A percentile compares a stretch with the other conserved stretches of the same genome.
These are phyloP conservation scores for Gouania willdenowi DNA, from an alignment of 2,797 vertebrate species.

Conservation along the genomic window DNA sequence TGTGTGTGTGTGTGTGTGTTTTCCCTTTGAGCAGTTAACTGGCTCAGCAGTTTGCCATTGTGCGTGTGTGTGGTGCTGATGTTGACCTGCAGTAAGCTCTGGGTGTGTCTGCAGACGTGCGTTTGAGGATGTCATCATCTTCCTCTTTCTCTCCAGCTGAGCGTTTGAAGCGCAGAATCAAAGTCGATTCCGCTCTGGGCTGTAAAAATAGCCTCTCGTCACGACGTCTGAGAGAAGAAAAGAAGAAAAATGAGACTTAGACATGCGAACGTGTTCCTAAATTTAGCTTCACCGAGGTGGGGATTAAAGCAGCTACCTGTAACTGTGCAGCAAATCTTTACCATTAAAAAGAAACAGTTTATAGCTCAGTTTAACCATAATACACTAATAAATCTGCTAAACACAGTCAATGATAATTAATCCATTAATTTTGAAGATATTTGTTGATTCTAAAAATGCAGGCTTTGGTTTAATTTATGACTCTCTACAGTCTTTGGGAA, in stretches of 20 bases:
- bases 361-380: no score
- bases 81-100: conserved; percentile 64
- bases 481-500: no score
- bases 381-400: no score
- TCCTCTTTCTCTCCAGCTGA: conserved; percentile 10
- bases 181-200: neutral
- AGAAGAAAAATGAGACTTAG: neutral
- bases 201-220: no score
- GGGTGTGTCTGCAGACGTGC: conserved; percentile 69
- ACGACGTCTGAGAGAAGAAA: no score
- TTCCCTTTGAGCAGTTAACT: conserved; percentile 13
- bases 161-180: conserved; percentile 19
- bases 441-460: no score
- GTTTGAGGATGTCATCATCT: conserved; percentile 48
- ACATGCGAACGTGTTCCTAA: no score
- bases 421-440: no score
- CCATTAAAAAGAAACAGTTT: neutral
- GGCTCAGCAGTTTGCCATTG: conserved; percentile 53
- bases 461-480: no score
- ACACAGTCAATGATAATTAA: no score
- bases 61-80: conserved; percentile 50
- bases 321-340: neutral
- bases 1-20: conserved; percentile 17
- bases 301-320: neutral
- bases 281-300: no score